phyloP scores from a whole-genome alignment of 1,140 invertebrate species.

The Aphidius gifuensis region DNA sequence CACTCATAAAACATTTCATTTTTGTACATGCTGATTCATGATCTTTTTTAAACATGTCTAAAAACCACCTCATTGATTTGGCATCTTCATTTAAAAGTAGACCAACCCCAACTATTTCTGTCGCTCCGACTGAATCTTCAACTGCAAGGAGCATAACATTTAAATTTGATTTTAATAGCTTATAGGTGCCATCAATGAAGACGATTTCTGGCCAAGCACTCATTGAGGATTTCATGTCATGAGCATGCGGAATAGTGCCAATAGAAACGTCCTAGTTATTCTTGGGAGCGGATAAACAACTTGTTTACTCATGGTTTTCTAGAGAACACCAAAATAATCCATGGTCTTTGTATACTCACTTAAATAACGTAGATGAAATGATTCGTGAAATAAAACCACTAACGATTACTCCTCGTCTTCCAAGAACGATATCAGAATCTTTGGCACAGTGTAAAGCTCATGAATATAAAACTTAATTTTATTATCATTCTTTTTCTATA shows the following conservation, averaged over 20 bases:
- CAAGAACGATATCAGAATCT: constrained; percentile 16
- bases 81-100: constrained; percentile 7
- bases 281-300: neutral
- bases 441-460: constrained; percentile 19
- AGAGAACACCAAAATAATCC: neutral
- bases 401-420: constrained; percentile 12
- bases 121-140: constrained; percentile 3
- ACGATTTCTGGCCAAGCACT: too few species aligned
- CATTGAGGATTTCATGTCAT: too few species aligned
- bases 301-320: neutral
- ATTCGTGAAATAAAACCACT: constrained; percentile 10
- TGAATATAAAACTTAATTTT: constrained; percentile 19
- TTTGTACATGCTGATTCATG: neutral
- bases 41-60: constrained; percentile 12
- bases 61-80: constrained; percentile 7
- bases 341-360: constrained; percentile 12
- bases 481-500: constrained; percentile 16
- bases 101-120: constrained; percentile 17
- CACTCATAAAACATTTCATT: constrained; percentile 18
- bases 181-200: constrained; percentile 16
- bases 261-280: too few species aligned
- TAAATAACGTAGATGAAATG: constrained; percentile 2
- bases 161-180: constrained; percentile 19
- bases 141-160: constrained; percentile 12
- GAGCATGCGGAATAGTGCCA: too few species aligned